A percentile compares a stretch with the other conserved stretches of the same genome.
Evolutionary conservation across 2,888 invertebrate genomes (phyloP).

Genomic region (Brenthis hecate): DNA sequence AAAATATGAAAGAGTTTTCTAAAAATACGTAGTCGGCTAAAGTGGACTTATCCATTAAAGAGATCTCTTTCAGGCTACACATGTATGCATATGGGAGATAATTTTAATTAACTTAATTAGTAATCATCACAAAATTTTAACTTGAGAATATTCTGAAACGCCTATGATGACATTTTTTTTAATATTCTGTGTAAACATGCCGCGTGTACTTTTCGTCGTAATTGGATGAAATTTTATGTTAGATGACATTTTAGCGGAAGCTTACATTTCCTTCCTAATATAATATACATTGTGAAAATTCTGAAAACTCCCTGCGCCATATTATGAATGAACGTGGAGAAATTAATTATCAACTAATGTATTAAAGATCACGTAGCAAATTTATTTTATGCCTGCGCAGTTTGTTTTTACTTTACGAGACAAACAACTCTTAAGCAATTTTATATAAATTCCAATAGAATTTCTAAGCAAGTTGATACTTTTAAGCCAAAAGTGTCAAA

Average conservation of each 20-base stretch:
- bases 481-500: constrained; percentile 7
- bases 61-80: no score
- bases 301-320: background rate
- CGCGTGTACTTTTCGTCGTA: constrained; percentile 3
- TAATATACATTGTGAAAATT: background rate
- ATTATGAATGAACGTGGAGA: constrained; percentile 7
- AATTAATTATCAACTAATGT: constrained; percentile 12
- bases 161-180: background rate
- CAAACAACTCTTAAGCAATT: constrained; percentile 14
- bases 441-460: constrained; percentile 11
- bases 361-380: constrained; percentile 16
- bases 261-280: background rate
- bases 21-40: no score
- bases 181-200: constrained; percentile 10
- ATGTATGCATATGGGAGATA: no score
- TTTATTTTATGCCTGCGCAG: constrained; percentile 6
- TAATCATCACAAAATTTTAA: no score
- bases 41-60: no score
- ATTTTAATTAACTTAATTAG: no score
- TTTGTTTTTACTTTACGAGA: constrained; percentile 15
- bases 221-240: constrained; percentile 16
- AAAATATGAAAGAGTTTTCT: no score
- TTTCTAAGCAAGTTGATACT: constrained; percentile 18
- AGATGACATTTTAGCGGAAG: constrained; percentile 14
- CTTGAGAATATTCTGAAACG: background rate